Conservation (phyloP, 1,140 invertebrate species). For the Dinoponera quadriceps region DNA sequence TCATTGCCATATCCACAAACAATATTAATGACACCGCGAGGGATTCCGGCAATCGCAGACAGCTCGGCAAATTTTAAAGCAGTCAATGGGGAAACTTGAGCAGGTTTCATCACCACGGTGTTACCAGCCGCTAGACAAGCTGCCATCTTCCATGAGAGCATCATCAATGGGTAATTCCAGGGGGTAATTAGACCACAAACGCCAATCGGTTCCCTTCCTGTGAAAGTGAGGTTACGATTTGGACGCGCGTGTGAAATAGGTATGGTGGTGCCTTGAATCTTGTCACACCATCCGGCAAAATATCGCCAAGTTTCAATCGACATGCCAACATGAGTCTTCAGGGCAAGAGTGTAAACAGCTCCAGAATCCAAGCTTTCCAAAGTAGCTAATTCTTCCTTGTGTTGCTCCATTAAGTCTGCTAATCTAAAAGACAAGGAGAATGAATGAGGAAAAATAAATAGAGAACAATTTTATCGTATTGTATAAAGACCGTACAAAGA, state of each 20-base stretch:
- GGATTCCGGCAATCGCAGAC: conserved; percentile 94
- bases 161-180: conserved; percentile 99
- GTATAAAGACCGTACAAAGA: too few species aligned
- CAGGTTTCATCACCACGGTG: conserved; percentile 97
- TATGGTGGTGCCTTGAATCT: conserved; percentile 96
- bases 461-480: not conserved
- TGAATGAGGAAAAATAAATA: not conserved
- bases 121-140: conserved; percentile 98
- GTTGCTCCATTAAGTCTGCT: conserved; percentile 96
- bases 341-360: conserved; percentile 96
- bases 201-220: conserved; percentile 95
- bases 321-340: conserved; percentile 98
- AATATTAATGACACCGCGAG: conserved; percentile 97
- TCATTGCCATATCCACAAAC: conserved; percentile 92
- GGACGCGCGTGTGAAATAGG: conserved; percentile 95
- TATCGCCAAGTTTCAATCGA: conserved; percentile 97
- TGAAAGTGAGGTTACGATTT: conserved; percentile 95
- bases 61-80: conserved; percentile 97
- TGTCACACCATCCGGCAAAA: conserved; percentile 98
- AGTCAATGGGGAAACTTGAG: conserved; percentile 96
- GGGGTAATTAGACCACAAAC: conserved; percentile 98
- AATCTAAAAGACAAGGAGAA: conserved; percentile 86
- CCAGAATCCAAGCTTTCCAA: conserved; percentile 97
- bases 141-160: conserved; percentile 99
- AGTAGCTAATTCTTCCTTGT: conserved; percentile 97